phyloP scores from a whole-genome alignment of 2,113 vertebrate genomes.

The Pelusios castaneus region DNA sequence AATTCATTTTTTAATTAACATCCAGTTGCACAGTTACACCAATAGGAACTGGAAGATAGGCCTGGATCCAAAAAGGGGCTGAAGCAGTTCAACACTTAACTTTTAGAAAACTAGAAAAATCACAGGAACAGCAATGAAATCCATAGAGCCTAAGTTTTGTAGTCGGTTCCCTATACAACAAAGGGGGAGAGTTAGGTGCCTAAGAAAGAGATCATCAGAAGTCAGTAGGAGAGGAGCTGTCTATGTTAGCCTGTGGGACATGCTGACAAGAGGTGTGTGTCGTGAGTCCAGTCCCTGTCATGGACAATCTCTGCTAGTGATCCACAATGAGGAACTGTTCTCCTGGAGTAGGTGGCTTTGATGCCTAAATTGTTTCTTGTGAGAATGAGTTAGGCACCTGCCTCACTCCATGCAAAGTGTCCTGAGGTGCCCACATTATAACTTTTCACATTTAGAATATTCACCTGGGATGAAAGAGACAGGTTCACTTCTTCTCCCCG shows the following conservation, averaged over 20 bases:
- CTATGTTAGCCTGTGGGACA: background rate
- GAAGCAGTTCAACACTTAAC: background rate
- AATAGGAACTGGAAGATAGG: background rate
- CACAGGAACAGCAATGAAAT: background rate
- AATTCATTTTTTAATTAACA: conserved; percentile 4
- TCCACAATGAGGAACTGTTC: background rate
- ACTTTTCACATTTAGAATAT: background rate
- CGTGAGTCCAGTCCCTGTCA: background rate
- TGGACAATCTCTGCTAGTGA: background rate
- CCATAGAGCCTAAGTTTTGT: background rate
- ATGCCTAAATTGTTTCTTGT: background rate
- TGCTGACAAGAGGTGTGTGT: background rate
- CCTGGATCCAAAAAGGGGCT: background rate
- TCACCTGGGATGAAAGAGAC: background rate
- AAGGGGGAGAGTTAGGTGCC: background rate
- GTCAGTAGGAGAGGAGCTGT: background rate
- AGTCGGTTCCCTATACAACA: background rate
- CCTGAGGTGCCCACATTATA: background rate
- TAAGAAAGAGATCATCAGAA: background rate
- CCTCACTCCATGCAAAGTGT: background rate
- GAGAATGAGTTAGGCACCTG: background rate
- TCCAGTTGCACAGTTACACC: background rate
- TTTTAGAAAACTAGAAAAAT: background rate
- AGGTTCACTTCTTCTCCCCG: background rate
- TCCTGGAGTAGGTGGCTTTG: background rate